phyloP scores from a whole-genome alignment of 2,113 vertebrate species.

The Merops nubicus region DNA sequence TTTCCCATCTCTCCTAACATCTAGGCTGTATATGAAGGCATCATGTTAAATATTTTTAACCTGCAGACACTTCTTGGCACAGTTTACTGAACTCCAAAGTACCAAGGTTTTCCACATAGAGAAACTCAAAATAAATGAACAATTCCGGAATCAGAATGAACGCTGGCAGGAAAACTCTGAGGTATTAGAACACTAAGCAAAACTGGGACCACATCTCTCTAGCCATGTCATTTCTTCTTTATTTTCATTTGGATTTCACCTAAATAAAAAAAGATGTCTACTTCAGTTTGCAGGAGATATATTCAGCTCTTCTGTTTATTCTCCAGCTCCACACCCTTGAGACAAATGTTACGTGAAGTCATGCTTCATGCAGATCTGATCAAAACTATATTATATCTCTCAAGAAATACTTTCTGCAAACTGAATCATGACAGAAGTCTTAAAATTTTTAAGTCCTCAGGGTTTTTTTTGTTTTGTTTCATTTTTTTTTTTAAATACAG shows the following conservation, averaged over 20 bases:
- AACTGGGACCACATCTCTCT: not conserved
- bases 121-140: conserved; percentile 27
- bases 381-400: not conserved
- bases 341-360: not conserved
- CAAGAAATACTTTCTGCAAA: not conserved
- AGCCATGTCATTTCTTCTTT: not conserved
- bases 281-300: not conserved
- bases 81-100: not conserved
- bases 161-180: not conserved
- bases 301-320: not conserved
- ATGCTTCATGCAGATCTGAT: not conserved
- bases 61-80: not conserved
- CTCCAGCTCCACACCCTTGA: not conserved
- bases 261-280: not conserved
- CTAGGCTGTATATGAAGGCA: not conserved
- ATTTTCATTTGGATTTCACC: not conserved
- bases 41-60: conserved; percentile 11
- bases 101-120: not conserved
- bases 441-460: not conserved
- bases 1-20: not conserved
- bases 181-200: not conserved
- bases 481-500: not conserved
- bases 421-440: not conserved
- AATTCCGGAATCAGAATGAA: not conserved
- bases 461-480: not conserved